Evolutionary conservation across 1,140 invertebrate species (phyloP), one percentile per base, ranked within the genome.

Genomic region (Aphaenogaster ashmeadi): DNA sequence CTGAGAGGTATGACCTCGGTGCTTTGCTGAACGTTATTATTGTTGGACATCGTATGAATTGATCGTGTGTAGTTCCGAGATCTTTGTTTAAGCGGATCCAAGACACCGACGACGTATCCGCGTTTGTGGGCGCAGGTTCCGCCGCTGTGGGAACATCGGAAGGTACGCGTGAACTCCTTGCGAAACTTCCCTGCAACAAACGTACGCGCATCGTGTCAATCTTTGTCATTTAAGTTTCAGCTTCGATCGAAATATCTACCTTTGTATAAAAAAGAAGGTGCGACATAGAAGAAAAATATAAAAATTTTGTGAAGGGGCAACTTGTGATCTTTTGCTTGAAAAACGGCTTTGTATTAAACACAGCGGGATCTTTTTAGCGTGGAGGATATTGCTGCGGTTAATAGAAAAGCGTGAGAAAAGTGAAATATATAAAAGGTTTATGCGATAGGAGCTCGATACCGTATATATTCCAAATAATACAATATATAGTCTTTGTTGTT

Each of bases 101-200:
- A 89, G 18, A 60, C 81, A 52, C 89, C 88, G 27, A 89, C 69
- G 44, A 92, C 77, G n/a, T 93, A 91, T 64, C 80, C 88, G 1
- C 88, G 86, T 27, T 56, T 81, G 13, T 91, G 88, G 27, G 78
- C 64, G 11, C 75, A 66, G 11, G 84, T 85, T 15, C 13, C 52
- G 50, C 6, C 58, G 15, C 58, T 69, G 9, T 79, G 54, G 3
- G 78, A 66, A 78, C 96, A 97, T 79, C 96, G 95, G 91, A 97
- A 97, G 0, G 96, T 96, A 8, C 96, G 95, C 8, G 95, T 96
- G 90, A 97, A 97, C 91, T 97, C 97, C 54, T 96, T 95, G 2
- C 97, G 96, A 93, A 97, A 97, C 95, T 97, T 97, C 41, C 96
- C 97, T 97, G 95, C 21, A 96, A 94, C 78, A 92, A 83, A 93